phyloP scores from a whole-genome alignment of 2,113 vertebrate genomes.

The Plecturocebus donacophilus region DNA sequence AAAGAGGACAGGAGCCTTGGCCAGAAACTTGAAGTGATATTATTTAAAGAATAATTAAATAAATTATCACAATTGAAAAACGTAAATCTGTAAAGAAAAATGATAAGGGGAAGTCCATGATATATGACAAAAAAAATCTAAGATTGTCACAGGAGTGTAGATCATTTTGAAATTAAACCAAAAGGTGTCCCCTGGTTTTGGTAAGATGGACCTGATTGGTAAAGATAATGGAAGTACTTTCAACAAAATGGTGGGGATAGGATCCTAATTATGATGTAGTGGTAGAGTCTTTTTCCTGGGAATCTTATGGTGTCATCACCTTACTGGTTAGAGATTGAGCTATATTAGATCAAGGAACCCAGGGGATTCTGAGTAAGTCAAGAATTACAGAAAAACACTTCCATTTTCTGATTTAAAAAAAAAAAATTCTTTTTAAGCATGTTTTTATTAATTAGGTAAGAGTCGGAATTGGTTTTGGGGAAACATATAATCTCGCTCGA shows the following conservation, averaged over 20 bases:
- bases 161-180: neutral
- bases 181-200: neutral
- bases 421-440: neutral
- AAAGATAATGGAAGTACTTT: neutral
- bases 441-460: neutral
- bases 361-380: neutral
- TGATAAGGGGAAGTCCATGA: neutral
- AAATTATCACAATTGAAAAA: neutral
- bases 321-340: neutral
- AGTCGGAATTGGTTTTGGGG: neutral
- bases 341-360: neutral
- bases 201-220: neutral
- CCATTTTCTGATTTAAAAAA: neutral
- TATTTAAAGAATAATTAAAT: neutral
- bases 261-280: neutral
- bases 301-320: neutral
- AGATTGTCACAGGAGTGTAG: neutral
- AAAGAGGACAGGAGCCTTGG: neutral
- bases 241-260: neutral
- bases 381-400: neutral
- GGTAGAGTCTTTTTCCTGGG: neutral
- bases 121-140: neutral
- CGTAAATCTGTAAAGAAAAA: neutral
- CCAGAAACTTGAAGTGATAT: neutral
- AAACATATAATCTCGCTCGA: neutral